Evolutionary conservation across 1,140 invertebrate species (phyloP), one percentile per base, ranked within the genome.

Genomic region (Himalopsyche phryganea): DNA sequence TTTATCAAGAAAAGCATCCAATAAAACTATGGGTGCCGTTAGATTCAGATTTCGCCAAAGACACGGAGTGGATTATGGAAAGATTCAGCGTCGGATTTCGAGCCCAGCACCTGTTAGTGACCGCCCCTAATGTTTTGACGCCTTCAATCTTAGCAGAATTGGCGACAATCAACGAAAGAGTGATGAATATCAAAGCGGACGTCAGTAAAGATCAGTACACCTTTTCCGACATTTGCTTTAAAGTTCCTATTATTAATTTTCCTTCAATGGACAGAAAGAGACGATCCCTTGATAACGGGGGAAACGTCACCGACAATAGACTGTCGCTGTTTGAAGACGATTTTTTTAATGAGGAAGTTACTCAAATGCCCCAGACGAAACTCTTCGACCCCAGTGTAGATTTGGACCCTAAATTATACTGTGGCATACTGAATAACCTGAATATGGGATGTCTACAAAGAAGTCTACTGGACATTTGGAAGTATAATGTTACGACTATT

Each of bases 391-490:
- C 81, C 20, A 77, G 75, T 28, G 65, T 85, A 23, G 75, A 79
- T 68, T 64, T 80, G 0, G 70, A 75, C 56, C 65, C 73, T 47
- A 67, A 76, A 1, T 63, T 82, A 36, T 87, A 85, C 66, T 87
- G 85, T 68, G 65, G 67, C 42, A 70, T 86, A 55, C 60, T 85
- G 13, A 71, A 82, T 51, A 79, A 65, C 44, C 76, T 87, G 58
- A 74, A 79, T 35, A 72, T 69, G 45, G 77, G 74, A 33, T 91
- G 88, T 66, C 75, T 84, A 38, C 67, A 84, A 54, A 71, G 78
- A 58, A 89, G 83, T 72, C 77, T 90, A 59, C 69, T 88, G 45
- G 86, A 90, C 67, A 72, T 91, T 56, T 91, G 86, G 86, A 75
- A 82, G 19, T 87, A 80, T 66, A 74, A 86, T 68, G 68, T 70